Conservation (phyloP, 2,797 vertebrate species). For the Chanos chanos region DNA sequence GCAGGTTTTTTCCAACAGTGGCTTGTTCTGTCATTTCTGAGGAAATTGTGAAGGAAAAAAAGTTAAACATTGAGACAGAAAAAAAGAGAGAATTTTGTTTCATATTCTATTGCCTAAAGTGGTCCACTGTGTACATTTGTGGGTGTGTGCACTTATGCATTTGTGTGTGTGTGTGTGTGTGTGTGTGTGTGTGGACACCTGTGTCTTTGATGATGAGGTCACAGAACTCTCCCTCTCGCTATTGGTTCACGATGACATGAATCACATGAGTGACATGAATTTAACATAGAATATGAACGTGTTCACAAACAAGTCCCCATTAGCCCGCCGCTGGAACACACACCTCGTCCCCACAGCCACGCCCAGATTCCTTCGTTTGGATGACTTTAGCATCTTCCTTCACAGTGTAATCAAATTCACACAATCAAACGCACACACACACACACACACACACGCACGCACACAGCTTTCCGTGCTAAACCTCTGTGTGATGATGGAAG, state of each 20-base stretch:
- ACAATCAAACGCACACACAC: conserved; percentile 27
- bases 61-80: conserved; percentile 49
- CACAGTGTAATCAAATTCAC: conserved; percentile 39
- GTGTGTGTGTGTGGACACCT: conserved; percentile 6
- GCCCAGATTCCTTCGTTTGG: conserved; percentile 46
- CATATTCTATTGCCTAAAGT: conserved; percentile 40
- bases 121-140: conserved; percentile 24
- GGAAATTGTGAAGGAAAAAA: conserved; percentile 46
- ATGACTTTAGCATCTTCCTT: conserved; percentile 29
- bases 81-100: too few relatives aligned
- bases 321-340: conserved; percentile 10
- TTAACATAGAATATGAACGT: too few relatives aligned
- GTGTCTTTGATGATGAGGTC: neutral
- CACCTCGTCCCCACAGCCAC: conserved; percentile 40
- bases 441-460: too few relatives aligned
- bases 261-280: too few relatives aligned
- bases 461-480: too few relatives aligned
- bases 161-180: conserved; percentile 20
- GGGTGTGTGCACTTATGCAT: conserved; percentile 18
- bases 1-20: conserved; percentile 25
- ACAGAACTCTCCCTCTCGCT: neutral
- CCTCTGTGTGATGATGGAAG: too few relatives aligned
- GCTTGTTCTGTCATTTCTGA: conserved; percentile 23
- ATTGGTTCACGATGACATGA: neutral
- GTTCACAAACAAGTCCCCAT: neutral